Base-by-base conservation (phyloP, 2,797 vertebrate species). In the Microctenopoma steveboyesi region DNA sequence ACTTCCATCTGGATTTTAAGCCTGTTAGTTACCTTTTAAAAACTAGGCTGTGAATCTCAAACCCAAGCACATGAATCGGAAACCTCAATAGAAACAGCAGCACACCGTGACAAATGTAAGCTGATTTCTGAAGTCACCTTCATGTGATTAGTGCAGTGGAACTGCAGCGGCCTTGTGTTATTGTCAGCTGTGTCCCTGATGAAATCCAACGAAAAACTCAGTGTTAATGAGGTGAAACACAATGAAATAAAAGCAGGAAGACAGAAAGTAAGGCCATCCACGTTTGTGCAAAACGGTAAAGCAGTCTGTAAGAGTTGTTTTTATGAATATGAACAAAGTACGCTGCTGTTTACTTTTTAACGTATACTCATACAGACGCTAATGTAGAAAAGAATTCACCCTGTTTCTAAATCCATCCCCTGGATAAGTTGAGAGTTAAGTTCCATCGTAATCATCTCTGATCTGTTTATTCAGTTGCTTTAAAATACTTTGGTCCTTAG, bases 71-170 rank as follows among this genome's bases (percentile, higher is more conserved):
- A 2, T 28, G 58, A 63, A 48, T 64, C 53, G 53, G 62, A 30
- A 57, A 43, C 53, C 16, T 59, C 11, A 14, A 47, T 16, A 56
- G 35, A 33, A n/a, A 6, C 33, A 13, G 39, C 45, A 15, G 40
- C 2, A 4, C 57, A 22, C 22, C 12, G 40, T 59, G 52, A 69
- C 54, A 49, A 62, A 72, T 59, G 43, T 25, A 63, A 58, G 39
- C 50, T 45, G 59, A 72, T 79, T 63, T 49, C 59, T 74, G 37
- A 65, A 70, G 69, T 81, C 82, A 76, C 72, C 69, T 72, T 69
- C 42, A 50, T 51, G 72, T 45, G 57, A 76, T 74, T 43, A 40
- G 61, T 15, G 33, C 50, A n/a, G 69, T 11, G 58, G 46, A 56
- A 54, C 53, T 2, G 14, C 35, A 25, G 46, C 9, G 8, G 18